A percentile compares a stretch with the other conserved stretches of the same genome.
phyloP scores from a whole-genome alignment of 2,797 vertebrate species.

The Microctenopoma stevenorrisi region DNA sequence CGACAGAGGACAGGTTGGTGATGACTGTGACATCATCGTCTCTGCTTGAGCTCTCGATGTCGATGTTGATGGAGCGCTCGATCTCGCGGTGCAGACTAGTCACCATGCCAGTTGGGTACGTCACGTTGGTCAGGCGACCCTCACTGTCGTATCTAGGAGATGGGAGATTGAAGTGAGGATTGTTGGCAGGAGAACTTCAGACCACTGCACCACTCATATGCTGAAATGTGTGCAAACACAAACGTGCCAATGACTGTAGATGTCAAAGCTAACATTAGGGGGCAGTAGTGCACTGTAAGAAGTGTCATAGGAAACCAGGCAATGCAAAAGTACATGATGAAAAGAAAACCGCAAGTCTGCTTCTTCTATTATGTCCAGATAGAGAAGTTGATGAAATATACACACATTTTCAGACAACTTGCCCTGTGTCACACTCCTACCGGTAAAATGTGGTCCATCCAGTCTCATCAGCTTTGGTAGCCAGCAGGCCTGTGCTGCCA shows the following conservation, averaged over 20 bases:
- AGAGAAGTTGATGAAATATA: constrained; percentile 4
- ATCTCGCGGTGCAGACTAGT: constrained; percentile 98
- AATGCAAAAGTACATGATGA: constrained; percentile 8
- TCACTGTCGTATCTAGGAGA: constrained; percentile 95
- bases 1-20: constrained; percentile 98
- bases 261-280: constrained; percentile 57
- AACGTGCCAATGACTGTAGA: constrained; percentile 30
- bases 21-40: constrained; percentile 98
- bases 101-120: constrained; percentile 97
- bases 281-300: constrained; percentile 58
- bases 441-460: constrained; percentile 99
- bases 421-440: constrained; percentile 84
- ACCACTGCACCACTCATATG: not conserved
- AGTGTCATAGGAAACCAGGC: not conserved
- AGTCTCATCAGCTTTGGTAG: constrained; percentile 97
- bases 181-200: not conserved
- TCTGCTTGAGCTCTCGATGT: constrained; percentile 98
- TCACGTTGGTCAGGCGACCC: constrained; percentile 97
- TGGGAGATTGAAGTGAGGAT: constrained; percentile 8
- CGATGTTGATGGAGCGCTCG: constrained; percentile 98
- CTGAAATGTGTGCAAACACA: not conserved
- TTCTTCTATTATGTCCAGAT: constrained; percentile 30
- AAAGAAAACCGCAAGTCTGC: constrained; percentile 29
- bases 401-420: constrained; percentile 20
- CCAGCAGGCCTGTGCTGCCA: constrained; percentile 92